These are phyloP conservation scores for Archips xylosteana DNA, from an alignment of 2,888 invertebrate species.

Conservation along the genomic window DNA sequence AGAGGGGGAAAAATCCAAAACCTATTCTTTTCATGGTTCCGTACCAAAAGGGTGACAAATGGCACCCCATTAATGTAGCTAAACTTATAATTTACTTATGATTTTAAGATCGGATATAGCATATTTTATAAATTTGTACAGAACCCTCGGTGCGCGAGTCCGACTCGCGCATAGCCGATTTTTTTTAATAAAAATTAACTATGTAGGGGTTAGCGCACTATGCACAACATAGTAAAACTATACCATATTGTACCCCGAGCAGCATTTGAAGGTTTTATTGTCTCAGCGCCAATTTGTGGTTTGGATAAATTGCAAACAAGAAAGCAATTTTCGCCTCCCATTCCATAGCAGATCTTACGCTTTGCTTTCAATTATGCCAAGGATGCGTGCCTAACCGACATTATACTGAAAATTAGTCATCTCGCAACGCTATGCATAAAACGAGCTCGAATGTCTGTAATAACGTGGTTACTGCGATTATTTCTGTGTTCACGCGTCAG, in stretches of 20 bases:
- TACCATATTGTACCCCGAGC: background rate
- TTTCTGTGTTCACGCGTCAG: conserved; percentile 16
- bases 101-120: no score
- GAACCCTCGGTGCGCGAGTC: no score
- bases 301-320: conserved; percentile 57
- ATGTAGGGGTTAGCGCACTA: background rate
- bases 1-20: no score
- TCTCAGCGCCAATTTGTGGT: conserved; percentile 62
- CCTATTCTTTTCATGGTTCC: no score
- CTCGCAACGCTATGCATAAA: conserved; percentile 19
- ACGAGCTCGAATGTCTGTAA: conserved; percentile 16
- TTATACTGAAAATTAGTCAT: conserved; percentile 32
- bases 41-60: no score
- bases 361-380: conserved; percentile 50
- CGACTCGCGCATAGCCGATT: no score
- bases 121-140: no score
- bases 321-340: conserved; percentile 46
- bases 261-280: conserved; percentile 49
- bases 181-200: no score
- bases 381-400: conserved; percentile 37
- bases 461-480: background rate
- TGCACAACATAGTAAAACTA: background rate
- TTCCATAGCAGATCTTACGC: conserved; percentile 39
- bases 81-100: no score
- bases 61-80: no score